Evolutionary conservation across 1,140 invertebrate genomes (phyloP).

Genomic region (Lepidurus apus): DNA sequence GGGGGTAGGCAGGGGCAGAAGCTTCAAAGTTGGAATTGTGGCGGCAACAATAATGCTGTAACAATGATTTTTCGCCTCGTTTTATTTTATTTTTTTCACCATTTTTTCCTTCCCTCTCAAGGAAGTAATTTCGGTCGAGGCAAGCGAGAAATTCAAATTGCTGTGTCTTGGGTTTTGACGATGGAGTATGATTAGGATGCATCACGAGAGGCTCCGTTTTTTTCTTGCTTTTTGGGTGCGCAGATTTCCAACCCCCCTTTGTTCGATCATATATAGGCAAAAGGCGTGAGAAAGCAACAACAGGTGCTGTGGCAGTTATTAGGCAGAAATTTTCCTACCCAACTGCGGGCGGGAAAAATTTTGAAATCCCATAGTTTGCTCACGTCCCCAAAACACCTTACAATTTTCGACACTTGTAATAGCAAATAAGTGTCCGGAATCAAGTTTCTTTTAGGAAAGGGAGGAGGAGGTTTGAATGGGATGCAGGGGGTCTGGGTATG

Average conservation of each 20-base stretch:
- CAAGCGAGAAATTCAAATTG: background rate
- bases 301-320: background rate
- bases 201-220: background rate
- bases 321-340: background rate
- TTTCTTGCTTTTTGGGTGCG: background rate
- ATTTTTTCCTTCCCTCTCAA: background rate
- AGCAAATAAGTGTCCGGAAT: background rate
- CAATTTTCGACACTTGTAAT: constrained; percentile 9
- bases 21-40: no score
- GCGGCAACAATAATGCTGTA: background rate
- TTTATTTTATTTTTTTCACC: background rate
- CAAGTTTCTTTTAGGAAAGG: background rate
- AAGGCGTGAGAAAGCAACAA: constrained; percentile 10
- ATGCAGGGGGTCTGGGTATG: no score
- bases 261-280: background rate
- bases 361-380: background rate
- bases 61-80: no score
- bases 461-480: background rate
- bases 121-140: background rate
- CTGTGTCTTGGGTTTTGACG: background rate
- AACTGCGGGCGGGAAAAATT: background rate
- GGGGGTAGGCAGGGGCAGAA: background rate
- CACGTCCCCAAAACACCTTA: background rate
- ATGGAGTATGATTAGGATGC: constrained; percentile 19
- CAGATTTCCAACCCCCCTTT: background rate